Conservation (phyloP, 2,888 invertebrate genomes). For the Leucophenga montana region DNA sequence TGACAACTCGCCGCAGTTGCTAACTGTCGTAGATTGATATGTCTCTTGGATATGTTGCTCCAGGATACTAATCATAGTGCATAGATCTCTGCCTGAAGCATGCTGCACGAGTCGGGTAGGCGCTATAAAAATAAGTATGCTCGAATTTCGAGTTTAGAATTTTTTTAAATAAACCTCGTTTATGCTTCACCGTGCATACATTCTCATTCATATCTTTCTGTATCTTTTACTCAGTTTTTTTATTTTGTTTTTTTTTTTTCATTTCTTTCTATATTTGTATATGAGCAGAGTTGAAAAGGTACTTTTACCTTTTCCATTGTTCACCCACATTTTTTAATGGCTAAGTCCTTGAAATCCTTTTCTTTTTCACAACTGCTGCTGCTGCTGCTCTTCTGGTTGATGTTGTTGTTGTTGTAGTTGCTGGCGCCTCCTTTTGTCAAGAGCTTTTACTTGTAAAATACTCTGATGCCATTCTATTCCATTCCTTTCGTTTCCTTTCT, state of each 20-base stretch:
- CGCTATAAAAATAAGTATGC: too few relatives aligned
- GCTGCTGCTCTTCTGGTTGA: not conserved
- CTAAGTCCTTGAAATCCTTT: conserved; percentile 64
- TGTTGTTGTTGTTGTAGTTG: conserved; percentile 41
- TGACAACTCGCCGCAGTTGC: too few relatives aligned
- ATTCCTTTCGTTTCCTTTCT: conserved; percentile 33
- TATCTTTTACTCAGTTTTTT: too few relatives aligned
- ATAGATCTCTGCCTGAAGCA: too few relatives aligned
- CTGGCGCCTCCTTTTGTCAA: conserved; percentile 66
- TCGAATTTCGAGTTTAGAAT: too few relatives aligned
- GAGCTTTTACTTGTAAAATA: conserved; percentile 67
- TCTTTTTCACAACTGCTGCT: conserved; percentile 41
- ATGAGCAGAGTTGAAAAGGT: conserved; percentile 29
- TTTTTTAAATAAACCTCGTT: too few relatives aligned
- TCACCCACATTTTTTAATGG: conserved; percentile 64
- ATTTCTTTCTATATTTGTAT: conserved; percentile 48
- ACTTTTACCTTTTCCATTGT: conserved; percentile 47
- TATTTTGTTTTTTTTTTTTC: not conserved
- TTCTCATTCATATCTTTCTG: too few relatives aligned
- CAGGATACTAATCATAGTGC: too few relatives aligned
- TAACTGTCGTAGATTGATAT: too few relatives aligned
- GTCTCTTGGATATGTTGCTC: too few relatives aligned
- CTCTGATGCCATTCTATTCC: conserved; percentile 43
- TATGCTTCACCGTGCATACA: too few relatives aligned
- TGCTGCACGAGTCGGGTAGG: too few relatives aligned